Evolutionary conservation across 2,888 invertebrate genomes (phyloP), one percentile per base, ranked within the genome.

Genomic region (Pristionchus mayeri): DNA sequence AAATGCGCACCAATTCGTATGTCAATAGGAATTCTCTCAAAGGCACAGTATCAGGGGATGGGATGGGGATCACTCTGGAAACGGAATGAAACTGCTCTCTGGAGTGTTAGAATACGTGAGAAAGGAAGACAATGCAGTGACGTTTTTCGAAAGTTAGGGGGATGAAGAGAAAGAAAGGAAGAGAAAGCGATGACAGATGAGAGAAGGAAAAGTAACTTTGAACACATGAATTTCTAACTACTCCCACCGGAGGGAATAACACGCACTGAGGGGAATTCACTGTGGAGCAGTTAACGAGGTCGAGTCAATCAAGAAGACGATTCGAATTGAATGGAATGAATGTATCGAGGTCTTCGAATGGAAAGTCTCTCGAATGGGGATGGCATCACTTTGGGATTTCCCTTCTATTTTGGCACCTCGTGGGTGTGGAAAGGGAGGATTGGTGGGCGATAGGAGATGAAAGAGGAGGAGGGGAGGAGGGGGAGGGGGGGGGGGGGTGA

Each of bases 401-500:
- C 24, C 71, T 71, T 34, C 71, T 71, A 71, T 71, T 71, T 71
- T 71, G 40, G 71, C 71, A 71, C 71, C 71, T 71, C 71, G 71
- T 78, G 78, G 78, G 48, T 78, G 78, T 30, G 71, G 40, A 78
- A 30, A 48, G 78, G 40, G 40, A 50, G 50, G 52, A 52, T 78
- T 50, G 50, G 50, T 50, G 48, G 78, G 50, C 48, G 78, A 52
- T 50, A 78, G 48, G 78, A 50, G 78, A 34, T 50, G 78, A 78
- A 52, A 78, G 78, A 40, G 30, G 6, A 50, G 24, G 27, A 40
- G 37, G 76, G 34, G 76, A n/a, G 75, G 11, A 16, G 44, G 75
- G 48, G 48, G 9, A 30, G 50, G 30, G 44, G 71, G 40, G 71
- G 71, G 9, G 50, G 27, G 52, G 50, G 24, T 48, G 48, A 50